A percentile compares a stretch with the other conserved stretches of the same genome.
phyloP scores from a whole-genome alignment of 2,797 vertebrate genomes.

The Tinamus major region DNA sequence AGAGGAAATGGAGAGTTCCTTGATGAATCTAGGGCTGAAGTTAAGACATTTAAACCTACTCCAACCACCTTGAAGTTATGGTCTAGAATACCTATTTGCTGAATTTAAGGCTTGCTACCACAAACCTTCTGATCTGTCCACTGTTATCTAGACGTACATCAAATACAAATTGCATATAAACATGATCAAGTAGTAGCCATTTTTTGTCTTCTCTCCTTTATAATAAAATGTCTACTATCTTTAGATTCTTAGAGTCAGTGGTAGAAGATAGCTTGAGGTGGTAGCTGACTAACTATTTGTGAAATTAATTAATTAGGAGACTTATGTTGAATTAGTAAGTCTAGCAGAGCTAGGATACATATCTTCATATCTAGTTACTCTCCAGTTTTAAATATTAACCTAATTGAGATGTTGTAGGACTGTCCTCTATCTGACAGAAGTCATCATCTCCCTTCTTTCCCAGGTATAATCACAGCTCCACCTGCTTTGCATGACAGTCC shows the following conservation, averaged over 20 bases:
- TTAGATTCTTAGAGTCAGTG: background rate
- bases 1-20: background rate
- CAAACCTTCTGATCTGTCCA: background rate
- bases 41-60: background rate
- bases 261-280: background rate
- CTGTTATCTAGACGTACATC: background rate
- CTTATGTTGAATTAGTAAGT: background rate
- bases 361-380: background rate
- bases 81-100: background rate
- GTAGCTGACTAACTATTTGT: background rate
- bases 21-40: background rate
- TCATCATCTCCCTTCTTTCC: background rate
- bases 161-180: background rate
- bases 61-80: background rate
- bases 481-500: conserved; percentile 78
- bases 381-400: background rate
- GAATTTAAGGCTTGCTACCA: background rate
- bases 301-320: background rate
- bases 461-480: conserved; percentile 78
- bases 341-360: background rate
- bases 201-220: background rate
- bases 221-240: background rate
- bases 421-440: background rate
- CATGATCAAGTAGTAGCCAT: background rate
- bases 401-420: background rate